These are phyloP conservation scores for Siderastrea siderea DNA, from an alignment of 92 coral and sea anemone genomes.

Conservation along the genomic window DNA sequence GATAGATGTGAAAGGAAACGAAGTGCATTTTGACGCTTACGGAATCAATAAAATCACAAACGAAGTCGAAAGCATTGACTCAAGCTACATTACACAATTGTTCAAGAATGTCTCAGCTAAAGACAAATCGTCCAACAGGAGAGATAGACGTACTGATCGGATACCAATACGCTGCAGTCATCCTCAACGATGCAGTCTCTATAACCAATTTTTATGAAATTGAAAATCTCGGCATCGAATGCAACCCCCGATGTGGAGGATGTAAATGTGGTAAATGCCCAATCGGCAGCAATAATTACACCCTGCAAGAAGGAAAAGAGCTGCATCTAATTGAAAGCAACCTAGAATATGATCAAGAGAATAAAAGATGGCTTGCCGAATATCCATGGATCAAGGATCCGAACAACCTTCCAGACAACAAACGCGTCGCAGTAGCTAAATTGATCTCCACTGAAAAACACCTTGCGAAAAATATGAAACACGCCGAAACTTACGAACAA, in stretches of 20 bases:
- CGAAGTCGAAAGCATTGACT: slow-evolving; percentile 28
- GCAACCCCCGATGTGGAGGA: slow-evolving; percentile 48
- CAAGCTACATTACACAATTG: slow-evolving; percentile 42
- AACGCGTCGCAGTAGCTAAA: slow-evolving; percentile 29
- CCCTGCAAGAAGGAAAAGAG: slow-evolving; percentile 36
- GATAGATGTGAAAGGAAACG: slow-evolving; percentile 54
- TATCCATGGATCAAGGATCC: too few species aligned
- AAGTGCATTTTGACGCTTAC: slow-evolving; percentile 48
- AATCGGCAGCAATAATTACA: slow-evolving; percentile 48
- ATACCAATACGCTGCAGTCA: slow-evolving; percentile 64
- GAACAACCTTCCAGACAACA: slow-evolving; percentile 48
- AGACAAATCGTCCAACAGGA: slow-evolving; percentile 59
- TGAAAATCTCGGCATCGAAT: slow-evolving; percentile 45
- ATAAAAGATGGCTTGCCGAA: slow-evolving; percentile 47
- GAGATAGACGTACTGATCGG: too few species aligned
- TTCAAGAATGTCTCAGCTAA: slow-evolving; percentile 47
- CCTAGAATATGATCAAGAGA: slow-evolving; percentile 19
- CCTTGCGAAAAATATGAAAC: slow-evolving; percentile 9
- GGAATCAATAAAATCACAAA: slow-evolving; percentile 71
- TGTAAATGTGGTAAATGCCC: slow-evolving; percentile 69
- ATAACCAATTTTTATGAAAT: slow-evolving; percentile 62
- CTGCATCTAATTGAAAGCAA: neutral
- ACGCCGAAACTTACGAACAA: slow-evolving; percentile 26
- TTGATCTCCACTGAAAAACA: slow-evolving; percentile 28
- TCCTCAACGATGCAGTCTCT: too few species aligned